Evolutionary conservation across 2,888 invertebrate genomes (phyloP).

Genomic region (Eucera pruinosa): DNA sequence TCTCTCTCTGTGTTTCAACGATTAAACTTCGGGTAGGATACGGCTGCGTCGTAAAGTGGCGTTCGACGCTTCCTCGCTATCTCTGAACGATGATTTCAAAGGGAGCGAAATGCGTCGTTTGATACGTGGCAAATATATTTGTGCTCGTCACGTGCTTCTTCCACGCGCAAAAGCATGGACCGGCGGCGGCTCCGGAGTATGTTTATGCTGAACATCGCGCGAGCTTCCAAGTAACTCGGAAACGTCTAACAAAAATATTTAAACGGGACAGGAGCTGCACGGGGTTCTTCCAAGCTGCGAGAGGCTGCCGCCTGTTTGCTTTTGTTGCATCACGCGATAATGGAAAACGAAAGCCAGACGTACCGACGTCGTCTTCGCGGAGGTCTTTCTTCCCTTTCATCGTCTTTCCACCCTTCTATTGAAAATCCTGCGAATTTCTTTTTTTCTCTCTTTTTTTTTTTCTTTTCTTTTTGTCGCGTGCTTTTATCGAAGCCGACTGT

Average conservation of each 20-base stretch:
- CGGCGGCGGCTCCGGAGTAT: constrained; percentile 42
- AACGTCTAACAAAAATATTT: constrained; percentile 79
- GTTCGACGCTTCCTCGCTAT: not conserved
- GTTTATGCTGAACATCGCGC: constrained; percentile 61
- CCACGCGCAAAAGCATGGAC: constrained; percentile 53
- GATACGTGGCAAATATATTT: constrained; percentile 60
- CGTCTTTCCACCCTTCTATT: too few relatives aligned
- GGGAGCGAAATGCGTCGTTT: constrained; percentile 26
- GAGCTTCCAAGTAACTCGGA: constrained; percentile 71
- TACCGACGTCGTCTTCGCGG: constrained; percentile 35
- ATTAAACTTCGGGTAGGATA: too few relatives aligned
- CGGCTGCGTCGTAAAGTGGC: constrained; percentile 6
- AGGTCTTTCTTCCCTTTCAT: constrained; percentile 32
- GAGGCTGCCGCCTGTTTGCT: constrained; percentile 69
- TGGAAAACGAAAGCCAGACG: constrained; percentile 66
- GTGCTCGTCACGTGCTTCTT: constrained; percentile 52
- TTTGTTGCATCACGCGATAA: constrained; percentile 67
- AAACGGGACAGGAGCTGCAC: constrained; percentile 73
- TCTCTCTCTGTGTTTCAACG: not conserved
- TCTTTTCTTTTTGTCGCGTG: not conserved
- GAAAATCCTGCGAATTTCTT: constrained; percentile 34
- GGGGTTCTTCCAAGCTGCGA: constrained; percentile 60
- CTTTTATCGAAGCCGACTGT: too few relatives aligned
- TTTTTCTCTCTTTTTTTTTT: not conserved
- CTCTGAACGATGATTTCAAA: constrained; percentile 35